Conservation (phyloP, 2,797 vertebrate genomes). For the Sebastes ruberrimus region DNA sequence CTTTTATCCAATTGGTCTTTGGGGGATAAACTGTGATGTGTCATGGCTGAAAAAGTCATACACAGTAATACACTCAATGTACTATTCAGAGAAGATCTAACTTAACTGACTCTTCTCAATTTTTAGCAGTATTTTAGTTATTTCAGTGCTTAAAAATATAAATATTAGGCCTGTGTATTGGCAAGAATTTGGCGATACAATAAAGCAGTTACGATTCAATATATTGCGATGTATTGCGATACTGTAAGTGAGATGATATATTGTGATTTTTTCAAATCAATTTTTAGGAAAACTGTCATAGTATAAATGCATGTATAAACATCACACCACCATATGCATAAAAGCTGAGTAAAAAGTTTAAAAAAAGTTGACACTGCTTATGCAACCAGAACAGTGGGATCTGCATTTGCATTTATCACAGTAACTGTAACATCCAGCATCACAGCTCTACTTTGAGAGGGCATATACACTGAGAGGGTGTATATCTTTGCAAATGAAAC, state of each 20-base stretch:
- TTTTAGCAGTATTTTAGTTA: not conserved
- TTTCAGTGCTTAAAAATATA: not conserved
- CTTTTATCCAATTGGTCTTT: not conserved
- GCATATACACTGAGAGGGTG: too few relatives aligned
- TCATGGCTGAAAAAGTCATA: not conserved
- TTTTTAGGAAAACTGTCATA: not conserved
- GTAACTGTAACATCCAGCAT: too few relatives aligned
- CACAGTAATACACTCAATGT: not conserved
- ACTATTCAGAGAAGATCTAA: not conserved
- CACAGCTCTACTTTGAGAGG: too few relatives aligned
- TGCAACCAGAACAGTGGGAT: not conserved
- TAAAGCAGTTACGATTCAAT: not conserved
- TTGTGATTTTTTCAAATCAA: accelerated
- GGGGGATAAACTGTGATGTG: not conserved
- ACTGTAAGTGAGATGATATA: not conserved
- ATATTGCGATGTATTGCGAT: not conserved
- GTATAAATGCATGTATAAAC: not conserved
- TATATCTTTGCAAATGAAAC: too few relatives aligned
- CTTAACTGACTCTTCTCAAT: not conserved
- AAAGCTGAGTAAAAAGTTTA: accelerated
- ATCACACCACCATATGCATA: not conserved
- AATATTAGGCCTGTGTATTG: not conserved
- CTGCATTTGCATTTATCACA: too few relatives aligned
- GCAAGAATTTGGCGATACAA: not conserved
- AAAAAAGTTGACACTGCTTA: not conserved